Percentiles rank a stretch among this genome's conserved stretches.
These are phyloP conservation scores for Coluber constrictor DNA, from an alignment of 2,797 vertebrate species.

Conservation along the genomic window DNA sequence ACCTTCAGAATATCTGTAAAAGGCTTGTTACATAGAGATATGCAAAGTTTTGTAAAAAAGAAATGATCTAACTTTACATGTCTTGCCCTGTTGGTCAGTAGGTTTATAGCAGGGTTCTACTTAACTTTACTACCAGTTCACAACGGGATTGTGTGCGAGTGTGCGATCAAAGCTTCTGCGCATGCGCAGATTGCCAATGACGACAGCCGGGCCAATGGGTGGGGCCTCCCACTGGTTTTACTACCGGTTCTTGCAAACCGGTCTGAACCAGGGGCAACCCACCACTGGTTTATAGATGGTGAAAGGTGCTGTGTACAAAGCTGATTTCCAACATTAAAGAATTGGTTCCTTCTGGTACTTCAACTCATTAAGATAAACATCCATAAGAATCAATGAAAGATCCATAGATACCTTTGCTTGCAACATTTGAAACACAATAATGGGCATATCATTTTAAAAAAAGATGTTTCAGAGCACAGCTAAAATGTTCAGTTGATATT, in stretches of 20 bases:
- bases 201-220: no score
- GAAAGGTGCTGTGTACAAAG: not conserved
- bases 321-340: not conserved
- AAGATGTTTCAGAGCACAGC: not conserved
- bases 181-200: no score
- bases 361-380: not conserved
- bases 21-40: not conserved
- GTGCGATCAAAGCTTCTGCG: no score
- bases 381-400: not conserved
- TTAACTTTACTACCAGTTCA: no score
- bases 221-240: no score
- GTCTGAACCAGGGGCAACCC: no score
- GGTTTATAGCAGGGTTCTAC: not conserved
- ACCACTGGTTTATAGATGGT: not conserved
- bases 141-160: no score
- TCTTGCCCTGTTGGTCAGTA: not conserved
- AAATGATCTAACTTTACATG: not conserved
- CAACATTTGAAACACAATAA: not conserved
- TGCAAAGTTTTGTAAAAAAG: not conserved
- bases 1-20: not conserved
- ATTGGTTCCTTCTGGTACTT: slow-evolving; percentile 19
- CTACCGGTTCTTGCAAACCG: no score
- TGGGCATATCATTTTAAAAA: not conserved
- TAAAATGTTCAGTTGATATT: not conserved
- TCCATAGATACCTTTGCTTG: not conserved